Conservation (phyloP, 2,888 invertebrate species). For the Rhagonycha fulva region DNA sequence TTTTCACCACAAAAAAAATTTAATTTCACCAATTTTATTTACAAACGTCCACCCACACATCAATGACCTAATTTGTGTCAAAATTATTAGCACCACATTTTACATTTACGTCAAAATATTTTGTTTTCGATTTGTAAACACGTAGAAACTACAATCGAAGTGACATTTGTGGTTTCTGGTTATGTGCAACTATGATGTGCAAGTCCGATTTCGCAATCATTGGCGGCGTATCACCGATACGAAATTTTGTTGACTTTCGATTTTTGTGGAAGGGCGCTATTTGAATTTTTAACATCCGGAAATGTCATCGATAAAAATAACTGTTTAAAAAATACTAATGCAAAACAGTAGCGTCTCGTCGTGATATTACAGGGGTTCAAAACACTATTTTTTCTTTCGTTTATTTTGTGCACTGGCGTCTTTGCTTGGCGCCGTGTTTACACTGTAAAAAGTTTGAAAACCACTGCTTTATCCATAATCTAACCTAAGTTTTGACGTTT, state of each 20-base stretch:
- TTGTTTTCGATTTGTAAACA: neutral
- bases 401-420: too few relatives aligned
- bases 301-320: neutral
- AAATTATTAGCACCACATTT: neutral
- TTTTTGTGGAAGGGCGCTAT: neutral
- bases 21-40: neutral
- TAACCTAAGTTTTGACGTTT: neutral
- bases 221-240: neutral
- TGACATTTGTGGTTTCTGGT: neutral
- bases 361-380: too few relatives aligned
- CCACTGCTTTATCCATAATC: neutral
- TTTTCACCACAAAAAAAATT: neutral
- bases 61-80: neutral
- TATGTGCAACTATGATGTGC: neutral
- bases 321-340: neutral
- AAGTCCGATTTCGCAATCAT: neutral
- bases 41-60: conserved; percentile 9
- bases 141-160: neutral
- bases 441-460: neutral
- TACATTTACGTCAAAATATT: neutral
- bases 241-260: neutral
- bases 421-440: too few relatives aligned
- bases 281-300: neutral
- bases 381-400: too few relatives aligned
- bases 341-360: too few relatives aligned